Percentiles rank a stretch among this genome's conserved stretches.
Evolutionary conservation across 2,888 invertebrate genomes (phyloP).

Genomic region (Zeuzera pyrina): DNA sequence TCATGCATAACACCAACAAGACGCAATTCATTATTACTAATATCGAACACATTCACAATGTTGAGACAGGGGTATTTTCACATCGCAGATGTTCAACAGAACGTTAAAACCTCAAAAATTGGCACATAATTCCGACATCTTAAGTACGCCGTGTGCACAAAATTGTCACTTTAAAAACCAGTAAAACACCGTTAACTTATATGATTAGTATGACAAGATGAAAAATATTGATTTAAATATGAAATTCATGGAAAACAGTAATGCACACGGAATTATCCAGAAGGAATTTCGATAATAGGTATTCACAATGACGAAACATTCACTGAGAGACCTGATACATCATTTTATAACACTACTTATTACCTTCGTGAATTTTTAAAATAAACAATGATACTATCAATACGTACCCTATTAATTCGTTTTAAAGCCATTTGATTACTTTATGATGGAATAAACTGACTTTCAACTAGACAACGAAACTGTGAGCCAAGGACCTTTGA

Average conservation of each 20-base stretch:
- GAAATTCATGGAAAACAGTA: constrained; percentile 28
- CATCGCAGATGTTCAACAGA: constrained; percentile 33
- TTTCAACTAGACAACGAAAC: constrained; percentile 87
- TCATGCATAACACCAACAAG: not conserved
- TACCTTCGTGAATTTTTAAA: constrained; percentile 28
- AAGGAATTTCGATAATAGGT: constrained; percentile 74
- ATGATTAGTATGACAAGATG: constrained; percentile 12
- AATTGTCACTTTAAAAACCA: constrained; percentile 56
- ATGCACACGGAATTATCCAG: constrained; percentile 66
- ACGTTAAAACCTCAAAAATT: constrained; percentile 68
- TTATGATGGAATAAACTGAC: constrained; percentile 81
- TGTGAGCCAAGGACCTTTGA: constrained; percentile 88
- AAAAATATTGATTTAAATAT: constrained; percentile 8
- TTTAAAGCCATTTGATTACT: constrained; percentile 93
- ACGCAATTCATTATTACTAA: not conserved
- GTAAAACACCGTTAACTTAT: constrained; percentile 44
- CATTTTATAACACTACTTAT: constrained; percentile 53
- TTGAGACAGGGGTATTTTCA: constrained; percentile 27
- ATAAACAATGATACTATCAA: constrained; percentile 38
- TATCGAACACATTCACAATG: not conserved
- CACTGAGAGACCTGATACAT: constrained; percentile 62
- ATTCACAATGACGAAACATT: constrained; percentile 78
- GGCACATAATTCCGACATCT: constrained; percentile 72
- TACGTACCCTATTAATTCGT: constrained; percentile 96
- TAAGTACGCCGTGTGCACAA: constrained; percentile 73